Evolutionary conservation across 2,113 vertebrate species (phyloP).

Genomic region (Tragelaphus strepsiceros): DNA sequence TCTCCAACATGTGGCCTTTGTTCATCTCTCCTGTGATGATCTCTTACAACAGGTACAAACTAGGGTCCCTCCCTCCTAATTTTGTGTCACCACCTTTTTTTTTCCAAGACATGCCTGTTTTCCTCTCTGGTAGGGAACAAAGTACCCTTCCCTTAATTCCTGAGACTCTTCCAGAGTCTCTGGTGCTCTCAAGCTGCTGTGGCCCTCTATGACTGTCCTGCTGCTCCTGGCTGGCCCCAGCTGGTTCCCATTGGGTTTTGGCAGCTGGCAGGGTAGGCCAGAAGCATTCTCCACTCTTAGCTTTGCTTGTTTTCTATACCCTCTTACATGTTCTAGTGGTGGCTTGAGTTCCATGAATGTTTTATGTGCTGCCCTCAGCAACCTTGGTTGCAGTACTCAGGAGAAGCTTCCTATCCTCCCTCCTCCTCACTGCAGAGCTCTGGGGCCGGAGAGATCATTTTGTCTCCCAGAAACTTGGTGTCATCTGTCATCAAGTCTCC

Average conservation of each 20-base stretch:
- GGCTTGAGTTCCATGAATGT: conserved; percentile 73
- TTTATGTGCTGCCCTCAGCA: conserved; percentile 73
- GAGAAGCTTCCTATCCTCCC: conserved; percentile 34
- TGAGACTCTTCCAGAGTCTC: background rate
- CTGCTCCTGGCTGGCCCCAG: background rate
- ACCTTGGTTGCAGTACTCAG: conserved; percentile 72
- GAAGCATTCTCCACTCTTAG: conserved; percentile 46
- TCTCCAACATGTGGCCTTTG: background rate
- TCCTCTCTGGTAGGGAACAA: background rate
- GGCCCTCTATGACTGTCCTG: background rate
- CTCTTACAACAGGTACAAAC: background rate
- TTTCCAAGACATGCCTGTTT: background rate
- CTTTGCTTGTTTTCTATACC: conserved; percentile 54
- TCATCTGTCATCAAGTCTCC: conserved; percentile 77
- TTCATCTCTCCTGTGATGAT: background rate
- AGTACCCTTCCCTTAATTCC: background rate
- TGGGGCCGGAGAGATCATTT: conserved; percentile 73
- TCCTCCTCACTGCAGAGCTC: conserved; percentile 64
- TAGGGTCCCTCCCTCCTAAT: background rate
- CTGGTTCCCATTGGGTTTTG: background rate
- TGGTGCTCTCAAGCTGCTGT: background rate
- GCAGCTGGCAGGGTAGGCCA: conserved; percentile 15
- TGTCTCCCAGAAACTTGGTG: conserved; percentile 75
- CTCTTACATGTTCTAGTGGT: conserved; percentile 61
- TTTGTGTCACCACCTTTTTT: background rate